phyloP scores from a whole-genome alignment of 2,113 vertebrate genomes.

The Amphiprion percula region DNA sequence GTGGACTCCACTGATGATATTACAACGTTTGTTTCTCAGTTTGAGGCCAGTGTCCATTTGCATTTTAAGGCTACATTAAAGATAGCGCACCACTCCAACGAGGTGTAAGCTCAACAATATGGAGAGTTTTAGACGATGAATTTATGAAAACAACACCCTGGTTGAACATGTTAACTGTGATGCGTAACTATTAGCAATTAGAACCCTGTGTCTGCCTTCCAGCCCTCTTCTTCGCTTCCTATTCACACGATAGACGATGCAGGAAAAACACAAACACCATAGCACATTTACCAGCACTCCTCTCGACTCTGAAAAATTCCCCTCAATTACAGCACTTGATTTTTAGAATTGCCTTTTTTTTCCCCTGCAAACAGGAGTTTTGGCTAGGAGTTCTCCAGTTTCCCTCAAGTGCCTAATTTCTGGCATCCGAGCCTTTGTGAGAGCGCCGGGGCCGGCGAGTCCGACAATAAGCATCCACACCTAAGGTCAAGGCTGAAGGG shows the following conservation, averaged over 20 bases:
- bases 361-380: slow-evolving; percentile 45
- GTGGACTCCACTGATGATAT: no score
- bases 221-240: slow-evolving; percentile 14
- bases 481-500: slow-evolving; percentile 81
- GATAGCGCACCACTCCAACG: no score
- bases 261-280: slow-evolving; percentile 42
- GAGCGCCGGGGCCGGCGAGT: slow-evolving; percentile 24
- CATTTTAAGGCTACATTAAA: background rate
- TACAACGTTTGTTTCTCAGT: no score
- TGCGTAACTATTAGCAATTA: slow-evolving; percentile 6
- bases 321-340: slow-evolving; percentile 78
- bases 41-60: background rate
- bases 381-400: slow-evolving; percentile 63
- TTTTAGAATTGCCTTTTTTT: slow-evolving; percentile 74
- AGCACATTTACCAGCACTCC: slow-evolving; percentile 37
- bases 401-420: slow-evolving; percentile 72
- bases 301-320: slow-evolving; percentile 54
- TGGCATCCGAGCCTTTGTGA: slow-evolving; percentile 57
- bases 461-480: slow-evolving; percentile 68
- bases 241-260: slow-evolving; percentile 12
- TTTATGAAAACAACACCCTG: background rate
- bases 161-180: slow-evolving; percentile 10
- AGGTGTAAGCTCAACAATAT: background rate
- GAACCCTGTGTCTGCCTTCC: slow-evolving; percentile 3
- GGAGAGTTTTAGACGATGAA: background rate